A percentile compares a stretch with the other conserved stretches of the same genome.
These are phyloP conservation scores for Carpatolechia fugitivella DNA, from an alignment of 2,888 invertebrate species.

Conservation along the genomic window DNA sequence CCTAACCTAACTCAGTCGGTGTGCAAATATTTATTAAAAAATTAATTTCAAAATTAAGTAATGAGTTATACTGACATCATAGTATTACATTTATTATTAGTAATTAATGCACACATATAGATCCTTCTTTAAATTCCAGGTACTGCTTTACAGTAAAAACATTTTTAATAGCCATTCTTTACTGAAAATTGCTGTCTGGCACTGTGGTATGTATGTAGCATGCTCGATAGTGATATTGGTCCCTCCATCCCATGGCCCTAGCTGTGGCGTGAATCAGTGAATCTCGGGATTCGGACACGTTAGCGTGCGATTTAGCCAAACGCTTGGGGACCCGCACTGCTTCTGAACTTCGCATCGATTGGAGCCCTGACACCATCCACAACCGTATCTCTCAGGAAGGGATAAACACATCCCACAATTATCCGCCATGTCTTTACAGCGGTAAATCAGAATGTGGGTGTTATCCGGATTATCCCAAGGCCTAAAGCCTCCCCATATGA, in stretches of 20 bases:
- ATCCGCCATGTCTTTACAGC: slow-evolving; percentile 97
- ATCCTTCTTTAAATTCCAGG: too few species aligned
- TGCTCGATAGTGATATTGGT: slow-evolving; percentile 97
- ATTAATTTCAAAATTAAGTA: too few species aligned
- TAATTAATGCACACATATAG: too few species aligned
- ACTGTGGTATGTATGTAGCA: too few species aligned
- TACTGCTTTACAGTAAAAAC: too few species aligned
- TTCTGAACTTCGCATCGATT: slow-evolving; percentile 95
- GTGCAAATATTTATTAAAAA: too few species aligned
- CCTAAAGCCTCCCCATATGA: slow-evolving; percentile 97
- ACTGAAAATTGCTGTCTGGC: too few species aligned
- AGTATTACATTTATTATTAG: too few species aligned
- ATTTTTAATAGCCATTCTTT: too few species aligned
- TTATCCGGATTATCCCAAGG: slow-evolving; percentile 97
- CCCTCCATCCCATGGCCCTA: slow-evolving; percentile 97
- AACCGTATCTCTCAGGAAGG: slow-evolving; percentile 93
- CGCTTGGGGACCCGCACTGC: slow-evolving; percentile 88
- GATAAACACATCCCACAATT: slow-evolving; percentile 98
- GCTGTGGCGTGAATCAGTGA: slow-evolving; percentile 88
- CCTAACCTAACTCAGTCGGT: too few species aligned
- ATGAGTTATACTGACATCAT: too few species aligned
- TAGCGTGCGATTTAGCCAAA: slow-evolving; percentile 94
- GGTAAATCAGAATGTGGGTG: slow-evolving; percentile 95
- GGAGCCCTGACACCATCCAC: slow-evolving; percentile 97
- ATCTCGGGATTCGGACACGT: slow-evolving; percentile 98